Evolutionary conservation across 2,113 vertebrate genomes (phyloP).

Genomic region (Neodontobutis hainanensis): DNA sequence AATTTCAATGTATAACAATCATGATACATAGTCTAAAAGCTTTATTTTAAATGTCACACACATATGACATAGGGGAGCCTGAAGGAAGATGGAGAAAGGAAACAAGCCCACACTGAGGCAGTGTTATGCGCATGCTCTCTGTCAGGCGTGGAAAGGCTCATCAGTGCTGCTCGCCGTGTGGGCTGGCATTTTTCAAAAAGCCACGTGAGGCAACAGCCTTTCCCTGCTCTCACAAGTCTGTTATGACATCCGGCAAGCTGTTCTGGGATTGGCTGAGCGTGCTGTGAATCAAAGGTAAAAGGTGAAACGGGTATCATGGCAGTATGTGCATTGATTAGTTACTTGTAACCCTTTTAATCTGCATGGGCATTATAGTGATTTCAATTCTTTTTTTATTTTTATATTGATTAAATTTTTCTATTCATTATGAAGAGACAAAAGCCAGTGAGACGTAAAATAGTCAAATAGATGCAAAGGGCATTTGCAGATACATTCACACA

Average conservation of each 20-base stretch:
- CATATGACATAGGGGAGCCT: background rate
- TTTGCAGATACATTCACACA: too few species aligned
- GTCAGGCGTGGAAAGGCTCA: conserved; percentile 15
- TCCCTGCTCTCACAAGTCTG: conserved; percentile 40
- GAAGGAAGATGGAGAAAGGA: conserved; percentile 15
- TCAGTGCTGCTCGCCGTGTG: conserved; percentile 36
- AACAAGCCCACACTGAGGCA: conserved; percentile 14
- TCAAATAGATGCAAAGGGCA: too few species aligned
- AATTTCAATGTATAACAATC: background rate
- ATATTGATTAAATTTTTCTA: too few species aligned
- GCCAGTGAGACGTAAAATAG: too few species aligned
- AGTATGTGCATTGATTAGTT: background rate
- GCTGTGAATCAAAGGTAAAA: conserved; percentile 51
- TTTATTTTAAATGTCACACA: background rate
- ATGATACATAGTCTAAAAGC: background rate
- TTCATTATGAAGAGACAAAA: too few species aligned
- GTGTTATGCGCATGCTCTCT: conserved; percentile 53
- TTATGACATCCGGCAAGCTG: conserved; percentile 27
- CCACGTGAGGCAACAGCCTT: conserved; percentile 47
- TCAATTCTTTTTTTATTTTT: too few species aligned
- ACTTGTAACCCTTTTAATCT: too few species aligned
- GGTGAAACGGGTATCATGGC: conserved; percentile 28
- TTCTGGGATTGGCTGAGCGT: conserved; percentile 45
- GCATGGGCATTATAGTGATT: too few species aligned
- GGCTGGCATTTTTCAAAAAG: conserved; percentile 55